phyloP scores from a whole-genome alignment of 1,140 invertebrate genomes.

The Stenopsyche tienmushanensis region DNA sequence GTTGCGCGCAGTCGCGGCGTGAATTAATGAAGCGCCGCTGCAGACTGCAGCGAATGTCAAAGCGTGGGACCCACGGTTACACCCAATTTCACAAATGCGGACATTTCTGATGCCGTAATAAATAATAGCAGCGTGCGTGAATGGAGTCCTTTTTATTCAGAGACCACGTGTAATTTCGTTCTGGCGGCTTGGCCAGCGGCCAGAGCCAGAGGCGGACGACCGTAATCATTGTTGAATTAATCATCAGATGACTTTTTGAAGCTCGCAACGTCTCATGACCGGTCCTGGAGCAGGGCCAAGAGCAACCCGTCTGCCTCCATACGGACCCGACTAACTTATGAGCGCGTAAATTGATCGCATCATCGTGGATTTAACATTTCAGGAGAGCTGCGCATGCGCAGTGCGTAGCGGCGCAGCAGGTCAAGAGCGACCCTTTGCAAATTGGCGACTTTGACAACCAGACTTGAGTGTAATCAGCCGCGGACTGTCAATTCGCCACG shows the following conservation, averaged over 20 bases:
- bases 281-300: neutral
- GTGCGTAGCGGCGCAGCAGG: too few relatives aligned
- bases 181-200: neutral
- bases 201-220: neutral
- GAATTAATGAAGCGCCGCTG: too few relatives aligned
- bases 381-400: too few relatives aligned
- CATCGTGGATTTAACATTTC: neutral
- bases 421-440: too few relatives aligned
- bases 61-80: too few relatives aligned
- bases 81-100: too few relatives aligned
- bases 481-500: too few relatives aligned
- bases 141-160: slow-evolving; percentile 14
- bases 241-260: neutral
- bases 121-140: neutral
- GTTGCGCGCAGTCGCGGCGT: too few relatives aligned
- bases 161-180: neutral
- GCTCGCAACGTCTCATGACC: neutral
- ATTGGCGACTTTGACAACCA: too few relatives aligned
- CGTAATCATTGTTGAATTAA: neutral
- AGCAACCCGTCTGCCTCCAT: neutral
- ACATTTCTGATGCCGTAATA: neutral
- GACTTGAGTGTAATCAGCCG: too few relatives aligned
- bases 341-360: slow-evolving; percentile 2
- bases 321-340: neutral
- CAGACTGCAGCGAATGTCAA: too few relatives aligned